A percentile compares a stretch with the other conserved stretches of the same genome.
phyloP scores from a whole-genome alignment of 2,888 invertebrate genomes.

The Phengaris arion region DNA sequence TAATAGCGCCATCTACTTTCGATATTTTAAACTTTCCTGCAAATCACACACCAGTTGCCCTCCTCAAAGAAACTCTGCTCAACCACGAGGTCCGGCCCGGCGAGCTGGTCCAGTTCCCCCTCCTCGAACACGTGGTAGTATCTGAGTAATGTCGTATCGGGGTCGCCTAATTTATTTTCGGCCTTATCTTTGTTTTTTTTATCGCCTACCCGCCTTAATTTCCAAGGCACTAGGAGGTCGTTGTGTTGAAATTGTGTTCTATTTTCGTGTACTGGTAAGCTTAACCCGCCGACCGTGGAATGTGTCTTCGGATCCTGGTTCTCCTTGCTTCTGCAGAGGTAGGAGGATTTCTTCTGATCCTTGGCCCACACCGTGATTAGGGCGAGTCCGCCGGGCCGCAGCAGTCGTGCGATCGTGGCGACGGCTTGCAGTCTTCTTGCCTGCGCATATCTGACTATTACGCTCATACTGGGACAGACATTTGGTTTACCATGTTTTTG shows the following conservation, averaged over 20 bases:
- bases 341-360: conserved; percentile 85
- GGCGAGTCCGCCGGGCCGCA: conserved; percentile 86
- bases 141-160: conserved; percentile 83
- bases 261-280: conserved; percentile 91
- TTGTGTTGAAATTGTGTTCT: conserved; percentile 93
- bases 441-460: conserved; percentile 53
- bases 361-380: conserved; percentile 98
- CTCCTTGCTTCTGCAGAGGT: conserved; percentile 54
- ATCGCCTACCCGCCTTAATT: conserved; percentile 70
- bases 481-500: no score
- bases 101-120: conserved; percentile 85
- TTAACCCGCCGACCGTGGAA: conserved; percentile 51
- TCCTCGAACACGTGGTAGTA: conserved; percentile 97
- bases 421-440: conserved; percentile 87
- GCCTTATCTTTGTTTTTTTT: neutral
- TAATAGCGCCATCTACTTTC: conserved; percentile 22
- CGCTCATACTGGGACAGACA: no score
- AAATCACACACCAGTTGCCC: conserved; percentile 96
- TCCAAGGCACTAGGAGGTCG: conserved; percentile 98
- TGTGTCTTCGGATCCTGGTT: conserved; percentile 38
- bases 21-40: conserved; percentile 78
- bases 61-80: conserved; percentile 92
- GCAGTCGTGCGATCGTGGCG: conserved; percentile 85
- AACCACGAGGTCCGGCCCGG: conserved; percentile 73
- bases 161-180: conserved; percentile 50